Conservation (phyloP, 2,113 vertebrate species). For the Ursus arctos region DNA sequence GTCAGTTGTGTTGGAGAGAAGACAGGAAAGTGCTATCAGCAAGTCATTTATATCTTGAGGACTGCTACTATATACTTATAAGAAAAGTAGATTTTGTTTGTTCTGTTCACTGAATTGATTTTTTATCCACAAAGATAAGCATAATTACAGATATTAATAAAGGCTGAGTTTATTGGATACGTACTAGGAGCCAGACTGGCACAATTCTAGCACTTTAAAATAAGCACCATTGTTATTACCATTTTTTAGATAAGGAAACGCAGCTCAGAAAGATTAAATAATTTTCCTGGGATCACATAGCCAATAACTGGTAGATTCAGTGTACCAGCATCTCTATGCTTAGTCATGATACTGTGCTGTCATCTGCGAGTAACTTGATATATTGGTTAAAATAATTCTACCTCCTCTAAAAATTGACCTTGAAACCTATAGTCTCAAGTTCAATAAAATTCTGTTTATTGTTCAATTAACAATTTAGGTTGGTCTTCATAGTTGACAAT, state of each 20-base stretch:
- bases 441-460: background rate
- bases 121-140: background rate
- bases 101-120: background rate
- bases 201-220: background rate
- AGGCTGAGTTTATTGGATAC: background rate
- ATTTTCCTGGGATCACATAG: background rate
- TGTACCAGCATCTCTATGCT: background rate
- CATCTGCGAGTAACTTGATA: background rate
- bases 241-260: background rate
- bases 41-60: background rate
- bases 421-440: background rate
- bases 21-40: background rate
- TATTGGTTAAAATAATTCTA: background rate
- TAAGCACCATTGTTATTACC: background rate
- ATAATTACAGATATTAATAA: background rate
- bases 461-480: background rate
- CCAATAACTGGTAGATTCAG: background rate
- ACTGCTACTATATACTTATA: background rate
- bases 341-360: background rate
- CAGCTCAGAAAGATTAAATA: background rate
- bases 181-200: background rate
- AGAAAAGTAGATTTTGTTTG: background rate
- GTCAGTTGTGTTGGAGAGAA: background rate
- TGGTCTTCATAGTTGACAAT: background rate
- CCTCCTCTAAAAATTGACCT: background rate